Evolutionary conservation across 2,797 vertebrate species (phyloP), one percentile per base, ranked within the genome.

Genomic region (Muscicapa comitata): DNA sequence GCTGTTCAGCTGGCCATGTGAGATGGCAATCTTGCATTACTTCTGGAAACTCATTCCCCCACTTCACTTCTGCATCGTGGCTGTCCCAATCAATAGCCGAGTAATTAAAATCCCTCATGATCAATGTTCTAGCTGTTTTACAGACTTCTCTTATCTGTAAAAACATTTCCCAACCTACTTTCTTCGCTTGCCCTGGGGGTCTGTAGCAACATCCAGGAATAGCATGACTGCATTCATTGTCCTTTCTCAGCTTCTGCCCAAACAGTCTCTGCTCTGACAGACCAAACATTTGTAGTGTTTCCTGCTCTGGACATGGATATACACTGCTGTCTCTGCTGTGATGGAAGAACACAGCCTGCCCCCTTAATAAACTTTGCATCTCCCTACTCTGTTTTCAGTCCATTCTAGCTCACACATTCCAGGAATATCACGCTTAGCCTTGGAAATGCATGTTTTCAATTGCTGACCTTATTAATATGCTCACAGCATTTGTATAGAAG

Each of bases 401-500:
- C 29, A 40, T 78, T 90, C 86, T 65, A 67, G 43, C 91, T 94
- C 53, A 84, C 48, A 31, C 74, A 1, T 95, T 95, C 75, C 93
- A 86, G 75, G 61, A 87, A 84, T 85, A 95, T 91, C 92, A 94
- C 23, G 0, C 74, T 91, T 90, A 91, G 90, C 77, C 77, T 96
- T 91, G 87, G 87, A 96, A 92, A 88, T 33, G 37, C 33, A 38
- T 84, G 28, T 78, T 95, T 96, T 66, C 86, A 90, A 72, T 89
- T 86, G 70, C 72, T 96, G 94, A 97, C 94, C 94, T 96, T 96
- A 97, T 96, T 96, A 93, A 96, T 91, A 94, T 61, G 91, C 90
- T 93, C 86, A 74, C 57, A 79, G 90, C 90, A 94, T 94, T 96
- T 94, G 85, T 94, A 82, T 58, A 90, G 89, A 87, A 75, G 86